Percentiles rank a stretch among this genome's conserved stretches.
phyloP scores from a whole-genome alignment of 2,113 vertebrate species.

The Neolamprologus falcicula region DNA sequence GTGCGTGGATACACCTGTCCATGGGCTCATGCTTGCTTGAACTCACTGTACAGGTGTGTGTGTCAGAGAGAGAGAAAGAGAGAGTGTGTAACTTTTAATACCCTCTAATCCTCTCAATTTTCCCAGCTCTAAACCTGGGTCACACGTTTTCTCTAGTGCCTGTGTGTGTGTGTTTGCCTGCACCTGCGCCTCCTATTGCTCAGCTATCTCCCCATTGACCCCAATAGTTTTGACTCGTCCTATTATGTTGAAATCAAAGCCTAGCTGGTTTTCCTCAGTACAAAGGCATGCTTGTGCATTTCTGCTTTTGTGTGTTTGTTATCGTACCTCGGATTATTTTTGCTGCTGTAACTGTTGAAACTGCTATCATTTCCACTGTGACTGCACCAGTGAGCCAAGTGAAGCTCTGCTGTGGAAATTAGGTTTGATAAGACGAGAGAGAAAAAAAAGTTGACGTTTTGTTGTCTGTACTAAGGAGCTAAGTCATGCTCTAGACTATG shows the following conservation, averaged over 20 bases:
- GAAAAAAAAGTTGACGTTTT: background rate
- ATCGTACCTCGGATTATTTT: background rate
- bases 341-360: background rate
- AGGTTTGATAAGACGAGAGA: background rate
- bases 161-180: background rate
- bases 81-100: conserved; percentile 20
- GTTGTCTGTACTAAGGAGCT: background rate
- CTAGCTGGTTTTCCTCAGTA: background rate
- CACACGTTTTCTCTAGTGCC: background rate
- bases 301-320: background rate
- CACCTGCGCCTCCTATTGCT: background rate
- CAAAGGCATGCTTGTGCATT: background rate
- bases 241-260: conserved; percentile 19
- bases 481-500: background rate
- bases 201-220: background rate
- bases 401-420: background rate
- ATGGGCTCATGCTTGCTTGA: background rate
- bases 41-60: background rate
- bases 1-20: background rate
- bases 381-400: background rate
- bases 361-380: background rate
- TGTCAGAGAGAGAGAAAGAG: background rate
- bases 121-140: background rate
- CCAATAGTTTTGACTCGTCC: background rate
- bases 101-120: conserved; percentile 33